Evolutionary conservation across 2,888 invertebrate species (phyloP), one percentile per base, ranked within the genome.

Genomic region (Alcis repandata): DNA sequence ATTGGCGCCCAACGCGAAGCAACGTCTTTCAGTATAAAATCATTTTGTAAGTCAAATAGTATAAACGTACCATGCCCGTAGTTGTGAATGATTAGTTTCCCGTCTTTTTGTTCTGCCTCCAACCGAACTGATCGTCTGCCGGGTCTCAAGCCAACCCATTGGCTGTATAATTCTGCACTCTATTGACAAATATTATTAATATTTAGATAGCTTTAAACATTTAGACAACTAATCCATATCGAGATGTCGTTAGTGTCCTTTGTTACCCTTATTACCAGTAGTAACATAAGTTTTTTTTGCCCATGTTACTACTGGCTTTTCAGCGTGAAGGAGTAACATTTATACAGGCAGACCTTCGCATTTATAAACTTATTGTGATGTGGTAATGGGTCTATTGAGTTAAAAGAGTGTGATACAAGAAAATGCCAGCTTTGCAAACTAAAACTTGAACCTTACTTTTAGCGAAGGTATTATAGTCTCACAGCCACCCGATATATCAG

Each of bases 121-220:
- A 98, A 77, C 45, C 97, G 94, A 13, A 97, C 90, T 58, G 83
- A 75, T 1, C 84, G 79, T 67, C 98, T 91, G 0, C 95, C 96
- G 0, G 98, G 98, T 22, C 98, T 90, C 57, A 98, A 85, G 0
- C 97, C 98, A 0, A 95, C 96, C 95, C 96, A 95, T 70, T 96
- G 94, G 3, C 83, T 90, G 0, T 95, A 67, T 20, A 95, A 79
- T 73, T 90, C 78, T 0, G 95, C 94, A 56, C 93, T 79, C 95
- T 95, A 74, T 2, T 75, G 76, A 46, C 27, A 38, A 48, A 19
- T 27, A 27, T 4, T 27, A 27, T 27, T 27, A 27, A 4, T 4
- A 40, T 11, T n/a, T 40, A 40, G 40, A n/a, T 46, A 43, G 10
- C 11, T 20, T 19, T 41, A 41, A 19, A 2, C n/a, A 40, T n/a